A percentile compares a stretch with the other conserved stretches of the same genome.
These are phyloP conservation scores for Malthinus flaveolus DNA, from an alignment of 2,888 invertebrate species.

Conservation along the genomic window DNA sequence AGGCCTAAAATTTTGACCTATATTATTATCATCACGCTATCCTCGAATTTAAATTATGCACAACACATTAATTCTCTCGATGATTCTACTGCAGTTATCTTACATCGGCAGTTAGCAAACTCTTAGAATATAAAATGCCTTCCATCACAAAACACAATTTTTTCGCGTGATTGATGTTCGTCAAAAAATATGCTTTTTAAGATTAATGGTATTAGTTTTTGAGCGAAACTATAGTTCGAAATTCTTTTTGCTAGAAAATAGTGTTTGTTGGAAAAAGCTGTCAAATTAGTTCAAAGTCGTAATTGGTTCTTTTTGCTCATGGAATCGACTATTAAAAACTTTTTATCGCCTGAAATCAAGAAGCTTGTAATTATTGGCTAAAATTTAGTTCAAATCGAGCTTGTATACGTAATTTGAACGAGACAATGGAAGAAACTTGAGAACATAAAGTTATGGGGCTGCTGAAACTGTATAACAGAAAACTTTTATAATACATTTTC, in stretches of 20 bases:
- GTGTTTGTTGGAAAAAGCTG: no score
- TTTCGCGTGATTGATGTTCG: background rate
- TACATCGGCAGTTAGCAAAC: constrained; percentile 4
- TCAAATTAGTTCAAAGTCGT: no score
- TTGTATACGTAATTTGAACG: no score
- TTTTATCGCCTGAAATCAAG: no score
- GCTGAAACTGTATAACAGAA: no score
- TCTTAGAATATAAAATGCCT: background rate
- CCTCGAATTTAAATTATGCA: constrained; percentile 7
- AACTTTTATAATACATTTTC: no score
- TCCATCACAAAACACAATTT: background rate
- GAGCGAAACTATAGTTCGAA: background rate
- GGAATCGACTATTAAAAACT: no score
- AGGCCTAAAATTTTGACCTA: constrained; percentile 1
- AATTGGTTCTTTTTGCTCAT: no score
- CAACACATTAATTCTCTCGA: constrained; percentile 3
- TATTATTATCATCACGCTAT: constrained; percentile 10
- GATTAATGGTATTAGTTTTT: background rate
- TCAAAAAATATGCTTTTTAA: background rate
- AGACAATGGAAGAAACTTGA: no score
- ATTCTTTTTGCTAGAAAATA: background rate
- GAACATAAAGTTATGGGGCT: no score
- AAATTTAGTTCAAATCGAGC: no score
- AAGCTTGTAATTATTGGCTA: no score
- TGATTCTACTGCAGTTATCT: constrained; percentile 15